Percentiles rank a stretch among this genome's conserved stretches.
Conservation (phyloP, 2,113 vertebrate genomes). For the Antechinus flavipes region DNA sequence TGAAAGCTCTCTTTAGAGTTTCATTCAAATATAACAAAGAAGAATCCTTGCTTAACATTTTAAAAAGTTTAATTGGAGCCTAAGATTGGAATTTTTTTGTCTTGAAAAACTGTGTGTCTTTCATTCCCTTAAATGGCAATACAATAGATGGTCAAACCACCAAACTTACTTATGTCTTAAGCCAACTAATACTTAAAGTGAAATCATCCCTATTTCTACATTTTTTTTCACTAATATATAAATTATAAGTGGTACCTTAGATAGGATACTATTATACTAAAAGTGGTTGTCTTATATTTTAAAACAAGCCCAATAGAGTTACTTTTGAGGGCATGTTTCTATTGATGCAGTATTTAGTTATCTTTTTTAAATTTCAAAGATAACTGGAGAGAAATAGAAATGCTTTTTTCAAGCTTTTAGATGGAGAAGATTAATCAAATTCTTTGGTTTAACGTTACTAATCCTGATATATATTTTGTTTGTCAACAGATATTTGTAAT, state of each 20-base stretch:
- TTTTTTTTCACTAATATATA: neutral
- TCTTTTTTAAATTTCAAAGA: neutral
- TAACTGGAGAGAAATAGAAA: neutral
- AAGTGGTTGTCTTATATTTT: neutral
- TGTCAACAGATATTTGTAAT: too few relatives aligned
- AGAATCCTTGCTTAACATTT: neutral
- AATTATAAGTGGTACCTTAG: slow-evolving; percentile 20
- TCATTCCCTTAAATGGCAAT: neutral
- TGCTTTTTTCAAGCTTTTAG: neutral
- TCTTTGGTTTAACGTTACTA: too few relatives aligned
- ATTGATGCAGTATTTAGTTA: neutral
- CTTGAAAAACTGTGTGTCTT: neutral
- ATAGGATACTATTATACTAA: neutral
- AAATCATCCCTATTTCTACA: neutral
- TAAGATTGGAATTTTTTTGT: neutral
- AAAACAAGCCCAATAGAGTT: neutral
- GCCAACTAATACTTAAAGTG: neutral
- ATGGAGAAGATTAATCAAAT: too few relatives aligned
- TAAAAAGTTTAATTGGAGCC: slow-evolving; percentile 21
- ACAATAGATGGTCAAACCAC: neutral
- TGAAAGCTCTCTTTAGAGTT: neutral
- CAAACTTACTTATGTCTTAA: neutral
- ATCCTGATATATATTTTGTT: too few relatives aligned
- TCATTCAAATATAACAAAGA: neutral
- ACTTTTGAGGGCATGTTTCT: slow-evolving; percentile 13